Evolutionary conservation across 1,140 invertebrate species (phyloP).

Genomic region (Periplaneta americana): DNA sequence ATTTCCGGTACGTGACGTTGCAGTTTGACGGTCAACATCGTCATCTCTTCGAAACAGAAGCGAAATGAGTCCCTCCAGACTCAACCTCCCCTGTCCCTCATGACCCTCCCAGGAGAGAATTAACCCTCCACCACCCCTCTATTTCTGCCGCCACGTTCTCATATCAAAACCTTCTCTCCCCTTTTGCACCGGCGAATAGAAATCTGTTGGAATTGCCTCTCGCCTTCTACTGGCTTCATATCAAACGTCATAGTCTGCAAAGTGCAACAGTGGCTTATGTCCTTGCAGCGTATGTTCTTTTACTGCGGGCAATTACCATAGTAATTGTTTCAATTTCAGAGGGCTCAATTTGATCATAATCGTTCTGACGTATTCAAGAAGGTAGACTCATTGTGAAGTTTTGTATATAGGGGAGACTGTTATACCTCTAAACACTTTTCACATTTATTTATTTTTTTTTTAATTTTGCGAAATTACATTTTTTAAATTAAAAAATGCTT

Average conservation of each 20-base stretch:
- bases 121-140: neutral
- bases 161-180: neutral
- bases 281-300: no score
- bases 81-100: neutral
- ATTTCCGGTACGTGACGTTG: neutral
- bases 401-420: no score
- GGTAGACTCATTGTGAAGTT: no score
- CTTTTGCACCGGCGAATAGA: neutral
- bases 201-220: neutral
- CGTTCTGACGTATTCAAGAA: no score
- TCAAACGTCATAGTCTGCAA: neutral
- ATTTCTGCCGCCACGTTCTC: neutral
- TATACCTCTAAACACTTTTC: no score
- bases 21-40: neutral
- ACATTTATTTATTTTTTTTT: no score
- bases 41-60: neutral
- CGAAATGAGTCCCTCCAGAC: neutral
- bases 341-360: no score
- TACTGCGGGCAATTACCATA: no score
- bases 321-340: no score
- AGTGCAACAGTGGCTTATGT: neutral
- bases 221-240: neutral
- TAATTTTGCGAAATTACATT: no score
- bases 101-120: neutral
- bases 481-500: no score